Conservation (phyloP, 2,113 vertebrate genomes). For the Motacilla tschutschensis region DNA sequence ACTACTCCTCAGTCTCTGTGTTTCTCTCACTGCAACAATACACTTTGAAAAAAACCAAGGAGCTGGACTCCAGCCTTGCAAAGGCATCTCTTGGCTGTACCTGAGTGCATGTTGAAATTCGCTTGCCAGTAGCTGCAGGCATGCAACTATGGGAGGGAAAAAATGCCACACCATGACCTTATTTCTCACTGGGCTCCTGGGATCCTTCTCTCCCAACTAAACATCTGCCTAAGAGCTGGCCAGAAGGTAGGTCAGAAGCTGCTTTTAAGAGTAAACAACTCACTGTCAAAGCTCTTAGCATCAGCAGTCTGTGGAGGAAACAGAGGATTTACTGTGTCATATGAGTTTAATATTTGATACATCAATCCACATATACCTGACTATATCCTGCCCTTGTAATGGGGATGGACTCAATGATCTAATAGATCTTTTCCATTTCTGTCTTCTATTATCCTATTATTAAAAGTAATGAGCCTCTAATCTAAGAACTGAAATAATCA, state of each 20-base stretch:
- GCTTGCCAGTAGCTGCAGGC: background rate
- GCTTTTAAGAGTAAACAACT: conserved; percentile 55
- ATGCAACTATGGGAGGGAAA: background rate
- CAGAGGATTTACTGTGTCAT: conserved; percentile 30
- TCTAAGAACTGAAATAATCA: conserved; percentile 75
- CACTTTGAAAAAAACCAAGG: background rate
- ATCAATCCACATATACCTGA: conserved; percentile 33
- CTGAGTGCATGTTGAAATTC: background rate
- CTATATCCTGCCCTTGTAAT: conserved; percentile 46
- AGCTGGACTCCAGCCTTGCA: background rate
- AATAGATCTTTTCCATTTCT: conserved; percentile 63
- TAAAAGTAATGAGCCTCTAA: conserved; percentile 72
- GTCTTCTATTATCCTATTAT: conserved; percentile 59
- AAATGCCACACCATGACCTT: background rate
- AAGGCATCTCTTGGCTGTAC: background rate
- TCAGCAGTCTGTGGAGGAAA: conserved; percentile 57
- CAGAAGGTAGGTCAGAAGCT: conserved; percentile 43
- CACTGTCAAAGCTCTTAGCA: conserved; percentile 45
- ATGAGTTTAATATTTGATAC: conserved; percentile 64
- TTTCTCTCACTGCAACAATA: background rate
- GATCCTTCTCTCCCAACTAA: conserved; percentile 3
- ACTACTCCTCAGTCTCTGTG: background rate
- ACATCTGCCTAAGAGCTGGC: conserved; percentile 41
- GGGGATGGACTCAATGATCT: conserved; percentile 41
- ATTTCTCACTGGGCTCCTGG: conserved; percentile 2